Base-by-base conservation (phyloP, 2,113 vertebrate species). In the Pelmatolapia mariae region DNA sequence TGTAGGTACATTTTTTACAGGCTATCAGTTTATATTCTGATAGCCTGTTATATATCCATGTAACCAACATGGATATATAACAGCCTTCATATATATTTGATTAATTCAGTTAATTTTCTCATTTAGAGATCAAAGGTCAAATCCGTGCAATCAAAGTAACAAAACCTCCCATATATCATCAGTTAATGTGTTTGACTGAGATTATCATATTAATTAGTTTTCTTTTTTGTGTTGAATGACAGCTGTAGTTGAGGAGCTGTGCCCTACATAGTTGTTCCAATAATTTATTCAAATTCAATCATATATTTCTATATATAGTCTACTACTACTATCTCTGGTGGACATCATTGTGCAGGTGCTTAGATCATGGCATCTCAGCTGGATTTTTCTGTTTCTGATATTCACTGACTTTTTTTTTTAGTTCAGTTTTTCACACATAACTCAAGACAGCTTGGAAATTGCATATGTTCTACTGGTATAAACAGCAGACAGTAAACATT, bases 141-240 rank as follows among this genome's bases (percentile, higher is more conserved):
- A 93, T 90, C 82, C 43, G 50, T 56, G 81, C 89, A 93, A 93
- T 94, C 86, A 90, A 87, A 92, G 87, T 89, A 85, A 91, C 88
- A 93, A 85, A 83, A 83, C 53, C 3, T 86, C 50, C 47, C 81
- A 40, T 80, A 89, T 31, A 90, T 91, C 91, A 92, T 89, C 91
- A 91, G 89, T 89, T 84, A 84, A 86, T 86, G 80, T 80, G 80
- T 80, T 91, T 50, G 50, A 87, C 59, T 93, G 36, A 56, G 86
- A 93, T 95, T 93, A 93, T 87, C 90, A 94, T 92, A 89, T 92
- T 94, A 95, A 94, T 95, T 91, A 90, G 87, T 92, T 94, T 94
- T 82, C 93, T 80, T 90, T 94, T 96, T 86, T 92, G 88, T 92
- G 89, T 80, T 31, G 86, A 93, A 92, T 91, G 93, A 81, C 89